phyloP scores from a whole-genome alignment of 2,113 vertebrate genomes.

The Tupaia tana region DNA sequence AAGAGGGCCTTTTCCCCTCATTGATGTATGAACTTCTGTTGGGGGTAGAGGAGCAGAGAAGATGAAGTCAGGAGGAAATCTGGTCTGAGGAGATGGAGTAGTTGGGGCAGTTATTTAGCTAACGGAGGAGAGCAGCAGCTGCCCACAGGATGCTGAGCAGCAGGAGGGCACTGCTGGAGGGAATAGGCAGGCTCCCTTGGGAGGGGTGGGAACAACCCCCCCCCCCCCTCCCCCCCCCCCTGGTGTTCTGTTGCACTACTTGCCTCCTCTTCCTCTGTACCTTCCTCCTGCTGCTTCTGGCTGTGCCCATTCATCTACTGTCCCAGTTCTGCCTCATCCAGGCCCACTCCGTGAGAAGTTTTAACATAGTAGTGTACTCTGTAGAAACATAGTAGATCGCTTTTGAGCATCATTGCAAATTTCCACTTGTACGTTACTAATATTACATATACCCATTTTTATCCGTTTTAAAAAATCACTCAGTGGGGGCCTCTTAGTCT shows the following conservation, averaged over 20 bases:
- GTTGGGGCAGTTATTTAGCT: neutral
- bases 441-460: neutral
- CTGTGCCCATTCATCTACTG: neutral
- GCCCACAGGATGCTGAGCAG: rapidly evolving
- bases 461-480: neutral
- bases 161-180: neutral
- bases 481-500: neutral
- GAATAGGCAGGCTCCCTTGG: neutral
- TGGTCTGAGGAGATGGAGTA: neutral
- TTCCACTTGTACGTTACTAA: neutral
- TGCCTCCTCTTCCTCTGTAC: neutral
- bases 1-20: neutral
- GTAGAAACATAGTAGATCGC: neutral
- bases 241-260: neutral
- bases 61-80: neutral
- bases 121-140: neutral
- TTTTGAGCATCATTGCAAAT: neutral
- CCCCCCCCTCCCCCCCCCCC: too few species aligned
- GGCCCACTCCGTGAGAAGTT: neutral
- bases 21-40: neutral
- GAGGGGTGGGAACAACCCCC: too few species aligned
- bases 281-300: neutral
- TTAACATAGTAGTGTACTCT: neutral
- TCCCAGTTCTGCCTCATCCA: neutral
- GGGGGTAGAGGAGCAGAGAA: neutral